Base-by-base conservation (phyloP, 2,888 invertebrate species). In the Rotaria sp. region DNA sequence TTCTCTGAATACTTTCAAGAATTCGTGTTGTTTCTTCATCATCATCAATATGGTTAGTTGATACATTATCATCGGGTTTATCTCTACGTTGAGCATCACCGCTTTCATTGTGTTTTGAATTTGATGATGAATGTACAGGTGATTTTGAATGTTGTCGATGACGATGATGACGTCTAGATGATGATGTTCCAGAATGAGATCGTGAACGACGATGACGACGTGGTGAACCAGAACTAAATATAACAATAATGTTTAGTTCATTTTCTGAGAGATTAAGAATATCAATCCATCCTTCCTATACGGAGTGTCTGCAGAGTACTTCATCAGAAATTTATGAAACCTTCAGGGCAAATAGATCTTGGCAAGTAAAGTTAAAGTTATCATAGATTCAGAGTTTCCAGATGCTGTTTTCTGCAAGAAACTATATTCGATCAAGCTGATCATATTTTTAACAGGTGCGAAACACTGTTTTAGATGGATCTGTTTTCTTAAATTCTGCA, bases 21-120 rank as follows among this genome's bases (percentile, higher is more conserved):
- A 67, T 67, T 7, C 67, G 67, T 35, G 67, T 67, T 67, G 67
- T 67, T 35, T 67, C 67, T 67, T 67, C 67, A 67, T 67, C 67
- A 67, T 67, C 67, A 21, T 67, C 52, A 5, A 3, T 13, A 67
- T 67, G 67, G 38, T 30, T 67, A 35, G 67, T 30, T 38, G 67
- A 67, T 8, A 18, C 35, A 30, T 67, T 13, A 67, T 67, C 35
- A 18, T 67, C 21, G 7, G 67, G 21, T 67, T 67, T 67, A 35
- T 67, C 67, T 21, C 38, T 67, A 21, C 8, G 21, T 67, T 38
- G 35, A 35, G 21, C 1, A 38, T 67, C 67, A 38, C 11, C 45
- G 45, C 4, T 26, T n/a, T n/a, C 80, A 45, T 80, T 80, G 1
- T 24, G 80, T 45, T 41, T 80, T 5, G 45, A 41, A 80, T 41